Evolutionary conservation across 1,140 invertebrate species (phyloP), one percentile per base, ranked within the genome.

Genomic region (Geopemphigus sp.): DNA sequence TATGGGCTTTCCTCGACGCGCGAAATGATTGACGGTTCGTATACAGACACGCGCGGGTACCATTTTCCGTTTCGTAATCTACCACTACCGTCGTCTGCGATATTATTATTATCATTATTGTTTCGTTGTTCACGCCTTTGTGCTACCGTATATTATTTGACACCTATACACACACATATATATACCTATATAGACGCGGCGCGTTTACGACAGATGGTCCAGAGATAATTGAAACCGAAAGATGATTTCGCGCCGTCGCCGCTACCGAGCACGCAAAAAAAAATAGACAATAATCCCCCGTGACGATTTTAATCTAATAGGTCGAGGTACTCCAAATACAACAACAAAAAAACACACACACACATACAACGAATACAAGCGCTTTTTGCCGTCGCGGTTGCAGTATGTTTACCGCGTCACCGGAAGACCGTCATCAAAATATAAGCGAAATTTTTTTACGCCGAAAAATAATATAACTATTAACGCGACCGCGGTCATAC

Each of bases 141-240:
- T 50, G 56, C 74, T 61, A 50, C 74, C 74, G 74, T 78, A n/a
- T 47, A 19, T 22, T 47, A 26, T n/a, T 73, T 56, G 70, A 73
- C 70, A 73, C 70, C 45, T 68, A 56, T 14, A n/a, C n/a, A n/a
- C n/a, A n/a, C 50, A 53, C 8, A 1, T n/a, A 68, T 68, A 68
- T 68, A 68, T 15, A 3, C 39, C 15, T 6, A 73, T 19, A 11
- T 5, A 4, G 26, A 5, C 50, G 50, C 72, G 29, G 54, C 22
- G 29, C n/a, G 29, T 57, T 39, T 59, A 26, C 39, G 39, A 39
- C 74, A 78, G 74, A 78, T 78, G 74, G 74, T 78, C 39, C 74
- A 54, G 39, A 39, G 39, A 78, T 78, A 61, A 78, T 78, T 78
- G 74, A 78, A 78, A 61, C 59, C 57, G 22, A 47, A 72, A 72